These are phyloP conservation scores for Chalcis sispes DNA, from an alignment of 2,888 invertebrate genomes.

Conservation along the genomic window DNA sequence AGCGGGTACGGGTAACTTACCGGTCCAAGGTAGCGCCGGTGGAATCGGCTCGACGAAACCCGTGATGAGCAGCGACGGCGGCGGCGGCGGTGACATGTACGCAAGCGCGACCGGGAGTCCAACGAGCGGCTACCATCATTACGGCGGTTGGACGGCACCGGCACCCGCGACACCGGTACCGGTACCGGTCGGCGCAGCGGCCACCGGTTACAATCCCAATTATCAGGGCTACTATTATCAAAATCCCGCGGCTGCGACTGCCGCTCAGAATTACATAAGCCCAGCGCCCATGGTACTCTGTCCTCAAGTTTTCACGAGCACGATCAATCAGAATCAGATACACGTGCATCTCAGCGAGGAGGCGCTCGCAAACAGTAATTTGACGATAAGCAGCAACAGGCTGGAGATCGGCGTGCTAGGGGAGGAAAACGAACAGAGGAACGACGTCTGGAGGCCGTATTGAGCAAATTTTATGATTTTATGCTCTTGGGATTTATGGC, in stretches of 20 bases:
- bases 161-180: slow-evolving; percentile 70
- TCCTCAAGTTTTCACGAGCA: slow-evolving; percentile 86
- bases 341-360: slow-evolving; percentile 81
- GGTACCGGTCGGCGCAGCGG: slow-evolving; percentile 74
- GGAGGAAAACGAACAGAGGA: slow-evolving; percentile 78
- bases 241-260: slow-evolving; percentile 56
- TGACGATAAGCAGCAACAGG: slow-evolving; percentile 76
- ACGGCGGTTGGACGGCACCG: slow-evolving; percentile 75
- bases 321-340: slow-evolving; percentile 91
- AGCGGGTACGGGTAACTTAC: slow-evolving; percentile 61
- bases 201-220: slow-evolving; percentile 76
- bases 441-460: slow-evolving; percentile 87
- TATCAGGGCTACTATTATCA: slow-evolving; percentile 83
- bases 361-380: slow-evolving; percentile 74
- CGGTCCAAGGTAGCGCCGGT: slow-evolving; percentile 57
- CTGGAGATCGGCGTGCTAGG: slow-evolving; percentile 78
- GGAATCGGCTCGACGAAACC: slow-evolving; percentile 65
- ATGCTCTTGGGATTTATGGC: not conserved
- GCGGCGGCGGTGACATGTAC: slow-evolving; percentile 46
- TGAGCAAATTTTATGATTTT: slow-evolving; percentile 76
- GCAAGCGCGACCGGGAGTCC: slow-evolving; percentile 49
- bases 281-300: slow-evolving; percentile 84
- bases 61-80: slow-evolving; percentile 43
- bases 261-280: slow-evolving; percentile 83
- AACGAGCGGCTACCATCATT: slow-evolving; percentile 69